Percentiles rank a stretch among this genome's conserved stretches.
phyloP scores from a whole-genome alignment of 1,140 invertebrate species.

The Battus philenor region DNA sequence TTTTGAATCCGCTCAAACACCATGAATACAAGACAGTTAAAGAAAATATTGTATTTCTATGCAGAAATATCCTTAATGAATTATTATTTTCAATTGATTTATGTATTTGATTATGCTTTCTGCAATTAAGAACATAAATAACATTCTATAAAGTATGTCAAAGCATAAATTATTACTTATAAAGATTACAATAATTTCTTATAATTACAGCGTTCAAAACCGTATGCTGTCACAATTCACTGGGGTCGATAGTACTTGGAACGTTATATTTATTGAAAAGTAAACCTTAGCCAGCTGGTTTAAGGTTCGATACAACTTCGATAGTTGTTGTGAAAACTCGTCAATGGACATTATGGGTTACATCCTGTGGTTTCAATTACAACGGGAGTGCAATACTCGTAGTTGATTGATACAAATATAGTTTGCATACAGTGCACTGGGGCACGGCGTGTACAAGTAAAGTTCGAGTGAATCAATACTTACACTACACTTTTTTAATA shows the following conservation, averaged over 20 bases:
- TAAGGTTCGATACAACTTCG: conserved; percentile 1
- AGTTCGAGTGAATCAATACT: too few species aligned
- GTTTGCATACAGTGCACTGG: conserved; percentile 17
- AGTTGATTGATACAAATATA: conserved; percentile 49
- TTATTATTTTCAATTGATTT: too few species aligned
- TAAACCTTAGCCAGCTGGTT: background rate
- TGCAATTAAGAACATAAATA: too few species aligned
- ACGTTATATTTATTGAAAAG: background rate
- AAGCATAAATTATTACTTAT: conserved; percentile 8
- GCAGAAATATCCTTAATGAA: too few species aligned
- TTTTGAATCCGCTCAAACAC: too few species aligned
- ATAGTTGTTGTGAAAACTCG: conserved; percentile 34
- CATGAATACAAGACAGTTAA: too few species aligned
- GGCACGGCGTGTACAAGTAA: too few species aligned
- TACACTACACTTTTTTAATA: too few species aligned
- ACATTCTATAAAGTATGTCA: too few species aligned
- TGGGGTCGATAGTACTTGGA: conserved; percentile 6
- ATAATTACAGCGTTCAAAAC: conserved; percentile 11
- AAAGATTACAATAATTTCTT: conserved; percentile 10
- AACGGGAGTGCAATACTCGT: conserved; percentile 39
- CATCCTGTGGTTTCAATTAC: conserved; percentile 64
- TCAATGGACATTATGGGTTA: conserved; percentile 52
- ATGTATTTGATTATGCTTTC: too few species aligned
- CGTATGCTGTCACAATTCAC: background rate
- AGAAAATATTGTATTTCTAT: too few species aligned